Evolutionary conservation across 2,797 vertebrate species (phyloP).

Genomic region (Aotus griseimembra): DNA sequence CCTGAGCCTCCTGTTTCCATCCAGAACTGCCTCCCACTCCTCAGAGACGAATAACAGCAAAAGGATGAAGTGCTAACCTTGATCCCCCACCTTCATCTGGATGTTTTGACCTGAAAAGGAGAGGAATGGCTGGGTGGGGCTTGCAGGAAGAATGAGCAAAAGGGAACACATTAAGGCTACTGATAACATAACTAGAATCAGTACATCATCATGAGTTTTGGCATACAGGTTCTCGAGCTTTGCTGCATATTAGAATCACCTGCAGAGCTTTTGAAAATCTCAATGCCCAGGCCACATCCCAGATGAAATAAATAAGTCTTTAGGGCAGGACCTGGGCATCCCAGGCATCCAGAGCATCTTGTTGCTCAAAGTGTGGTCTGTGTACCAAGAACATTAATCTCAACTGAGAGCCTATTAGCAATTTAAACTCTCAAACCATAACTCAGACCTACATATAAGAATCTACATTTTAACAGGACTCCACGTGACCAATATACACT

Average conservation of each 20-base stretch:
- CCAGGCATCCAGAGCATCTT: neutral
- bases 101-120: neutral
- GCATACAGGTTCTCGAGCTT: neutral
- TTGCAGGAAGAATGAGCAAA: neutral
- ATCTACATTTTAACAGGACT: neutral
- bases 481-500: neutral
- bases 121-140: neutral
- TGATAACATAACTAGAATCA: neutral
- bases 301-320: neutral
- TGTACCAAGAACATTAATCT: neutral
- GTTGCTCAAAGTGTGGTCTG: neutral
- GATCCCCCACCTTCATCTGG: neutral
- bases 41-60: neutral
- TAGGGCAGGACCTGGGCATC: neutral
- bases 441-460: neutral
- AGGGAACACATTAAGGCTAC: neutral
- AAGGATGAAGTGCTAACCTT: neutral
- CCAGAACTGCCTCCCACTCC: neutral
- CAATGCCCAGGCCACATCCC: neutral
- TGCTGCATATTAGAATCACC: neutral
- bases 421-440: neutral
- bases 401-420: neutral
- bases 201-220: neutral
- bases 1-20: neutral
- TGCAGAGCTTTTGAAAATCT: neutral